Percentiles rank a stretch among this genome's conserved stretches.
Conservation (phyloP, 2,888 invertebrate genomes). For the Ceratothoa steindachneri region DNA sequence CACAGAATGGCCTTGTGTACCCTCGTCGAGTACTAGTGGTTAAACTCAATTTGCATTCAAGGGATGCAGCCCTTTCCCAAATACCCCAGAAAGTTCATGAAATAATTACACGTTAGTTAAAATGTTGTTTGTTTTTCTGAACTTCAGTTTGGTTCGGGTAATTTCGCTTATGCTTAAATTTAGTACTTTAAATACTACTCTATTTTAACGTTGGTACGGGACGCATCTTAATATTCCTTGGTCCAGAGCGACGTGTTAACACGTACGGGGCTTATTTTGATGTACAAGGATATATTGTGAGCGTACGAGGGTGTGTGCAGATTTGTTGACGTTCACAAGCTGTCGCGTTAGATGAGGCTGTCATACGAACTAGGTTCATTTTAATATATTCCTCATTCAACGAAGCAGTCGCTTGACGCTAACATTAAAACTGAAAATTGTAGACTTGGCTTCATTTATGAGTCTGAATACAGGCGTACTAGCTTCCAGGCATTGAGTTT, state of each 20-base stretch:
- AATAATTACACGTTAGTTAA: neutral
- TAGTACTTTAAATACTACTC: neutral
- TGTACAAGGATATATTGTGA: no score
- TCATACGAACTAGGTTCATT: no score
- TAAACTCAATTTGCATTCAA: neutral
- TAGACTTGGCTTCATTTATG: neutral
- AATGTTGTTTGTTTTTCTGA: neutral
- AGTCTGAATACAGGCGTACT: neutral
- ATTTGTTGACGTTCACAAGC: no score
- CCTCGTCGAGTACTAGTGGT: no score
- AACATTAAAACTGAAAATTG: neutral
- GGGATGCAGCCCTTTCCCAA: neutral
- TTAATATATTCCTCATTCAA: neutral
- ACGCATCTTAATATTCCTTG: no score
- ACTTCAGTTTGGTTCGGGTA: neutral
- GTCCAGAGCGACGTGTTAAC: no score
- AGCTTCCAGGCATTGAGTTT: neutral
- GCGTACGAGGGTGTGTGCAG: no score
- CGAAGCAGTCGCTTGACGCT: neutral
- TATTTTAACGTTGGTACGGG: no score
- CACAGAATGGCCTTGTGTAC: no score
- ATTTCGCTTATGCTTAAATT: neutral
- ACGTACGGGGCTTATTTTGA: no score
- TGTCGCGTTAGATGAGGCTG: no score
- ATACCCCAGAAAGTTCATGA: neutral